Evolutionary conservation across 2,888 invertebrate species (phyloP).

Genomic region (Buathra laborator): DNA sequence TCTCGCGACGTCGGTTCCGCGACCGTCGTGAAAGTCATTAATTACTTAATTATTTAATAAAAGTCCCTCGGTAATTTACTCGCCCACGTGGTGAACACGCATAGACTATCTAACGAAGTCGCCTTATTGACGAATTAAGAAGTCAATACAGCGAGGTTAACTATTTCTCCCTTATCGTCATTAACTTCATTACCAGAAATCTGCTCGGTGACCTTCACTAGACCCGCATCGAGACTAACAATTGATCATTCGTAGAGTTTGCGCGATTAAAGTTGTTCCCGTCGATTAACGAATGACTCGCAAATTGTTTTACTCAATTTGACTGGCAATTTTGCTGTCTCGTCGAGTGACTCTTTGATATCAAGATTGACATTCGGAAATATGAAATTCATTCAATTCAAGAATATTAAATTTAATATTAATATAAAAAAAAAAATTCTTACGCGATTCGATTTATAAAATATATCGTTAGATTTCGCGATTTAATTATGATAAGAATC

Average conservation of each 20-base stretch:
- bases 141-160: constrained; percentile 81
- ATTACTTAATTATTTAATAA: constrained; percentile 78
- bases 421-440: too few species aligned
- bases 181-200: constrained; percentile 69
- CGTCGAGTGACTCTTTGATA: too few species aligned
- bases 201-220: constrained; percentile 53
- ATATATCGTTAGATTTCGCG: too few species aligned
- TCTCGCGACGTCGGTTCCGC: constrained; percentile 21
- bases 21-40: constrained; percentile 74
- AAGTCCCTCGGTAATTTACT: constrained; percentile 62
- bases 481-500: too few species aligned
- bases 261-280: too few species aligned
- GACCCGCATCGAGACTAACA: constrained; percentile 17
- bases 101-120: constrained; percentile 63
- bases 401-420: too few species aligned
- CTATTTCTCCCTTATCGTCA: constrained; percentile 75
- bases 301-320: too few species aligned
- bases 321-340: too few species aligned
- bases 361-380: too few species aligned
- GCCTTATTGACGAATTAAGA: constrained; percentile 79
- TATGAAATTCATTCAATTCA: too few species aligned
- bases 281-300: too few species aligned
- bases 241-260: constrained; percentile 31
- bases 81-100: constrained; percentile 64
- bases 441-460: too few species aligned